Percentiles rank a stretch among this genome's conserved stretches.
These are phyloP conservation scores for Ahaetulla prasina DNA, from an alignment of 2,113 vertebrate genomes.

Conservation along the genomic window DNA sequence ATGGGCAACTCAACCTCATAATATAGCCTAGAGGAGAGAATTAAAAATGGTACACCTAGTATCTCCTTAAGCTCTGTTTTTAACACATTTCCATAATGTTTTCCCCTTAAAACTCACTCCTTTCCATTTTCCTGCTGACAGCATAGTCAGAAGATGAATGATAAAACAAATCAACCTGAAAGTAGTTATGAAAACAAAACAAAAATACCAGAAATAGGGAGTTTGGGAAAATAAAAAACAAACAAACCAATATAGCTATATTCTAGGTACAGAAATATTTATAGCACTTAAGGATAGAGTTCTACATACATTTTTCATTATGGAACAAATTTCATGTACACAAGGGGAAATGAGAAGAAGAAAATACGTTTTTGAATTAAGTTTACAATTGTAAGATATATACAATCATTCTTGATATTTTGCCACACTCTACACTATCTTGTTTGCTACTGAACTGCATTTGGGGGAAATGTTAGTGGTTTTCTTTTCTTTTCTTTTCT, in stretches of 20 bases:
- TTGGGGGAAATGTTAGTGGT: not conserved
- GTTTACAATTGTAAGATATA: accelerated
- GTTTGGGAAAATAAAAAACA: constrained; percentile 12
- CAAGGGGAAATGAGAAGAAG: not conserved
- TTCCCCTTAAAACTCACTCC: constrained; percentile 17
- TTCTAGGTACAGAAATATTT: constrained; percentile 19
- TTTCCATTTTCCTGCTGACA: constrained; percentile 32
- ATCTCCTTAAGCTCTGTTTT: constrained; percentile 26
- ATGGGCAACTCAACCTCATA: constrained; percentile 32
- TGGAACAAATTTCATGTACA: not conserved
- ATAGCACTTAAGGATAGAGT: not conserved
- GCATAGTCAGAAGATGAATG: constrained; percentile 16
- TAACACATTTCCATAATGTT: not conserved
- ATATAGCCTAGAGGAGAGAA: constrained; percentile 35
- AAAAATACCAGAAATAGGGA: not conserved
- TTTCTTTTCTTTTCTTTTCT: not conserved
- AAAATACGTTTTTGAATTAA: not conserved
- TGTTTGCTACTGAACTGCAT: not conserved
- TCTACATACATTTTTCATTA: not conserved
- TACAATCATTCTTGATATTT: not conserved
- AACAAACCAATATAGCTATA: not conserved
- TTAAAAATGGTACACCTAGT: constrained; percentile 21
- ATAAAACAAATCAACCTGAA: constrained; percentile 27
- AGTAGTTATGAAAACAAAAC: constrained; percentile 20
- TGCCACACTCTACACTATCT: not conserved